These are phyloP conservation scores for Meriones unguiculatus DNA, from an alignment of 2,113 vertebrate species.

Conservation along the genomic window DNA sequence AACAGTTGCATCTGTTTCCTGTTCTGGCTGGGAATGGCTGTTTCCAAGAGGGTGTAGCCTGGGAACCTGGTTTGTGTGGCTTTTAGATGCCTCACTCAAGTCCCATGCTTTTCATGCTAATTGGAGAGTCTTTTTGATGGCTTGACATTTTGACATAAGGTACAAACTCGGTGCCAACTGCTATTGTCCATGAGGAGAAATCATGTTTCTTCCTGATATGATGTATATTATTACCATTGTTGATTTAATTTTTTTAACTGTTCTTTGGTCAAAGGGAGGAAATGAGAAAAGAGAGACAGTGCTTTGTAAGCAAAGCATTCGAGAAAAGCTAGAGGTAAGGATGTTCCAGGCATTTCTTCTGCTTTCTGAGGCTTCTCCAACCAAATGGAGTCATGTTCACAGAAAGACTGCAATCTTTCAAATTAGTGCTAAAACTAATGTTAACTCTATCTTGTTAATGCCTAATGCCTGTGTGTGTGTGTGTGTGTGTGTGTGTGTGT, in stretches of 20 bases:
- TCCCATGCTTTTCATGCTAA: neutral
- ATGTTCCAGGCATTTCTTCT: too few relatives aligned
- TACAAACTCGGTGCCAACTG: neutral
- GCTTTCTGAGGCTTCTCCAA: neutral
- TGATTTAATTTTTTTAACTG: neutral
- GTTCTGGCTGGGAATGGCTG: neutral
- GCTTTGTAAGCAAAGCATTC: neutral
- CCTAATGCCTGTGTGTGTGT: neutral
- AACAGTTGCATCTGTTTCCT: neutral
- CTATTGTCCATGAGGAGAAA: constrained; percentile 10
- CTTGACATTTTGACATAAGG: neutral
- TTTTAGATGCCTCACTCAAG: neutral
- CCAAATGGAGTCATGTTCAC: neutral
- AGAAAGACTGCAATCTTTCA: neutral
- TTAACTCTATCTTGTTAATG: neutral
- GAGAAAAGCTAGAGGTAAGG: neutral
- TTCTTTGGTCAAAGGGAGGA: neutral
- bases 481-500: too few relatives aligned
- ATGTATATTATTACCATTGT: neutral
- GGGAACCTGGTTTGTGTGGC: neutral
- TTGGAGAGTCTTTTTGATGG: neutral
- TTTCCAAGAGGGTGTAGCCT: neutral
- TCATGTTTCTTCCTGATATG: neutral
- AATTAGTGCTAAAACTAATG: neutral
- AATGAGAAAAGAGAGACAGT: neutral